Conservation (phyloP, 1,140 invertebrate genomes). For the Zaprionus kolodkinae region DNA sequence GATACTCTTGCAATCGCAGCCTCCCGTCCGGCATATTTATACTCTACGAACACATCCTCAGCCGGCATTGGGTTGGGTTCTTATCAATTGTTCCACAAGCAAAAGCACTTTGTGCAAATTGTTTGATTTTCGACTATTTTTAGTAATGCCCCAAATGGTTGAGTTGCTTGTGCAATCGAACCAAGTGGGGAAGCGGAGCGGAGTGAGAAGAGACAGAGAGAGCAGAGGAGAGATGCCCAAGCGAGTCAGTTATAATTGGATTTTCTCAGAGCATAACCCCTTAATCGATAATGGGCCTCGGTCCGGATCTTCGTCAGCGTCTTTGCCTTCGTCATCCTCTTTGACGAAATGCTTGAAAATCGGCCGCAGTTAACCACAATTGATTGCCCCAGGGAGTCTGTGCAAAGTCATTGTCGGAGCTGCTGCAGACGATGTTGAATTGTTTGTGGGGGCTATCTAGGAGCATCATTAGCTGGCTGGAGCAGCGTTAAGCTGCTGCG, state of each 20-base stretch:
- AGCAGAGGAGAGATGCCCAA: too few species aligned
- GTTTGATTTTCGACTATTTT: constrained; percentile 34
- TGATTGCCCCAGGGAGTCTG: constrained; percentile 21
- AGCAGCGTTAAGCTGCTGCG: not conserved
- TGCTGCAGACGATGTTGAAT: not conserved
- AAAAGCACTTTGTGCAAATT: constrained; percentile 74
- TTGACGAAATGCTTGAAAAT: constrained; percentile 58
- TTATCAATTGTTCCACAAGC: constrained; percentile 65
- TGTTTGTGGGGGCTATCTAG: not conserved
- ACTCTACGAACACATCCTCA: constrained; percentile 25
- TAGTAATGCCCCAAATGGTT: constrained; percentile 4
- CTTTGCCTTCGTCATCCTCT: constrained; percentile 39
- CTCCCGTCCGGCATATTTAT: constrained; percentile 66
- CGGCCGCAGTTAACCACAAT: constrained; percentile 41
- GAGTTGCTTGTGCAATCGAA: constrained; percentile 49
- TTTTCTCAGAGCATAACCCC: constrained; percentile 65
- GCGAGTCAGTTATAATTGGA: constrained; percentile 61
- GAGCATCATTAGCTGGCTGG: constrained; percentile 44
- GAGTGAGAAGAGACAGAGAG: not conserved
- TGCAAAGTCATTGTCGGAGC: constrained; percentile 52
- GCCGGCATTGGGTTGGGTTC: constrained; percentile 32
- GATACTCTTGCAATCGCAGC: constrained; percentile 59
- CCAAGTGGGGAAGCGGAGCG: not conserved
- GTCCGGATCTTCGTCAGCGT: not conserved
- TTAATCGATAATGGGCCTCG: constrained; percentile 72